Evolutionary conservation across 2,888 invertebrate genomes (phyloP).

Genomic region (Ichneumon xanthorius): DNA sequence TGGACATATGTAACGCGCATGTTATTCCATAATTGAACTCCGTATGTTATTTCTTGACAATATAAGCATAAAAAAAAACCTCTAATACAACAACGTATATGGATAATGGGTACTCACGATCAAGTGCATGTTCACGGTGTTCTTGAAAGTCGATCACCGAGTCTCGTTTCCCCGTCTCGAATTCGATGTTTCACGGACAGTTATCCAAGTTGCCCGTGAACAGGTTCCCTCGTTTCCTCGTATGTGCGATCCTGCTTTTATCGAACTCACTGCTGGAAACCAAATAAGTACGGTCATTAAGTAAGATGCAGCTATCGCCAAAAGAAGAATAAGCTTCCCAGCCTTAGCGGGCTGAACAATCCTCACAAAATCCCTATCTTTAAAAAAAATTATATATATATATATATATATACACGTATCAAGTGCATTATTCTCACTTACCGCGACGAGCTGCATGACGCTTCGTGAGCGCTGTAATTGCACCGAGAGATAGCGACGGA

Average conservation of each 20-base stretch:
- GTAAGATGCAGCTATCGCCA: conserved; percentile 2
- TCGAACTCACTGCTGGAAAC: conserved; percentile 10
- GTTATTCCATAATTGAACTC: background rate
- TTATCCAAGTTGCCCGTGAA: conserved; percentile 38
- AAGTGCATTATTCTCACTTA: conserved; percentile 63
- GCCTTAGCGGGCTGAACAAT: background rate
- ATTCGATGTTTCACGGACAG: conserved; percentile 31
- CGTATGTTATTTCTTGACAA: background rate
- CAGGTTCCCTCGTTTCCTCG: conserved; percentile 29
- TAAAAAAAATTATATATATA: background rate
- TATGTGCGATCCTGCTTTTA: conserved; percentile 8
- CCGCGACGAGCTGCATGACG: conserved; percentile 69
- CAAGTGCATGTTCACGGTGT: conserved; percentile 28
- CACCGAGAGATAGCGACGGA: conserved; percentile 10
- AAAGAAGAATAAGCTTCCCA: conserved; percentile 18
- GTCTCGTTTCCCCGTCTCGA: background rate
- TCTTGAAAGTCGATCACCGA: conserved; percentile 18
- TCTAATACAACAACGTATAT: background rate
- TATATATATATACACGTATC: background rate
- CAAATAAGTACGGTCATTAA: conserved; percentile 1
- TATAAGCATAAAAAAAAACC: background rate
- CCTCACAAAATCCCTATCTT: background rate
- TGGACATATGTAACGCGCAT: background rate
- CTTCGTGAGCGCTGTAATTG: conserved; percentile 14
- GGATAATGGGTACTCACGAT: conserved; percentile 35